phyloP scores from a whole-genome alignment of 1,140 invertebrate genomes.

The Macrobrachium rosenbergii region DNA sequence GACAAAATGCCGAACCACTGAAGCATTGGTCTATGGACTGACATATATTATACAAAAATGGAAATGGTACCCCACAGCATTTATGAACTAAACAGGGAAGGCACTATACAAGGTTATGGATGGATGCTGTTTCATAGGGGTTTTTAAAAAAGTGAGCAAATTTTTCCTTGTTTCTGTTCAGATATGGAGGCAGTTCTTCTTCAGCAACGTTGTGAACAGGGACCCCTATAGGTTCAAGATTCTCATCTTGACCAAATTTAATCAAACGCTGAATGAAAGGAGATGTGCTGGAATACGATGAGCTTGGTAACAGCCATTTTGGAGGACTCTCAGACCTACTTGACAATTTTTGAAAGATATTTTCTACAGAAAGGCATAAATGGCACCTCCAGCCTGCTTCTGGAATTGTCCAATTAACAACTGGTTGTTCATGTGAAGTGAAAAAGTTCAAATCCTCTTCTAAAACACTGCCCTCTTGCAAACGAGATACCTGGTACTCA shows the following conservation, averaged over 20 bases:
- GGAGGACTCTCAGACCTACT: conserved; percentile 10
- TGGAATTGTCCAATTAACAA: conserved; percentile 43
- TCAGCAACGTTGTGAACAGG: neutral
- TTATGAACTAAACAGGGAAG: conserved; percentile 14
- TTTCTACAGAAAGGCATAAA: conserved; percentile 41
- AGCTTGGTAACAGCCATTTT: conserved; percentile 44
- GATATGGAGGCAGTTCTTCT: conserved; percentile 32
- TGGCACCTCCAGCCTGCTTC: conserved; percentile 55
- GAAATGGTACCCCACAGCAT: neutral
- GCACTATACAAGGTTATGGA: conserved; percentile 59
- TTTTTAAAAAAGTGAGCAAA: conserved; percentile 39
- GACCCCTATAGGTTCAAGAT: conserved; percentile 27
- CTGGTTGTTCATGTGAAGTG: conserved; percentile 35
- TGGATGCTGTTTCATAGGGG: conserved; percentile 55
- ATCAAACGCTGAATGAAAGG: conserved; percentile 53
- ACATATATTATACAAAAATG: neutral
- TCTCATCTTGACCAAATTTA: conserved; percentile 51
- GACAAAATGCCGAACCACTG: too few species aligned
- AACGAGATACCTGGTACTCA: conserved; percentile 44
- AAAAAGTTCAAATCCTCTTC: conserved; percentile 40
- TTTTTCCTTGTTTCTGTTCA: conserved; percentile 25
- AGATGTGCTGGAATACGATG: conserved; percentile 27
- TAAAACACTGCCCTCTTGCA: conserved; percentile 36
- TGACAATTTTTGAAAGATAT: conserved; percentile 38
- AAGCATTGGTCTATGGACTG: too few species aligned